Base-by-base conservation (phyloP, 2,888 invertebrate species). In the Calameuta filiformis region DNA sequence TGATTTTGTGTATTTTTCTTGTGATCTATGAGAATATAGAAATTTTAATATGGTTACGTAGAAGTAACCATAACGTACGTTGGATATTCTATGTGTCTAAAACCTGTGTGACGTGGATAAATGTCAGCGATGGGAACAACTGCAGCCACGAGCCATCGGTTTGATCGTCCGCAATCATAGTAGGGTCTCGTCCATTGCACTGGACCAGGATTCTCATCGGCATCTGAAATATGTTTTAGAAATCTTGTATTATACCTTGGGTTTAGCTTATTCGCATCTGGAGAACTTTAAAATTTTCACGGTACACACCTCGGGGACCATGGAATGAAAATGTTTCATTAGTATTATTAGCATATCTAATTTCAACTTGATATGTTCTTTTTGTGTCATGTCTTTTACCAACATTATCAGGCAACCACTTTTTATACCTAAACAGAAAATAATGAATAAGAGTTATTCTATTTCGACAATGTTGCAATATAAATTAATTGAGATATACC, bases 281-380 rank as follows among this genome's bases (percentile, higher is more conserved):
- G 9, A 23, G 6, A 23, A 56, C 15, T 56, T 23, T 56, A 2
- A 56, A 6, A 23, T 23, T 56, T 23, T 56, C 23, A 9, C 56
- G 12, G 68, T 81, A 33, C 79, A 77, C 84, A 92, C 93, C 97
- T 74, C 96, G 97, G 12, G 98, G 98, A 73, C 98, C 98, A 82
- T 98, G 98, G 92, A 98, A 98, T n/a, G 97, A 97, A 89, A 96
- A 97, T n/a, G 98, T 98, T 91, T 98, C 98, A 92, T 98, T 98
- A 1, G 98, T 98, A 89, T 98, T 98, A 91, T 98, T 98, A 0
- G 97, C 96, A 92, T 98, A 97, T 89, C 98, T 94, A 84, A 98
- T 98, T 92, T 97, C 96, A n/a, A 97, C 96, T 91, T 97, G 96
- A 89, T 98, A 98, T 0, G 97, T 98, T 11, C 97, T 96, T 92